Evolutionary conservation across 30 jellyfish, hydroid and myxozoan genomes (phyloP).

Genomic region (Turritopsis dohrnii): DNA sequence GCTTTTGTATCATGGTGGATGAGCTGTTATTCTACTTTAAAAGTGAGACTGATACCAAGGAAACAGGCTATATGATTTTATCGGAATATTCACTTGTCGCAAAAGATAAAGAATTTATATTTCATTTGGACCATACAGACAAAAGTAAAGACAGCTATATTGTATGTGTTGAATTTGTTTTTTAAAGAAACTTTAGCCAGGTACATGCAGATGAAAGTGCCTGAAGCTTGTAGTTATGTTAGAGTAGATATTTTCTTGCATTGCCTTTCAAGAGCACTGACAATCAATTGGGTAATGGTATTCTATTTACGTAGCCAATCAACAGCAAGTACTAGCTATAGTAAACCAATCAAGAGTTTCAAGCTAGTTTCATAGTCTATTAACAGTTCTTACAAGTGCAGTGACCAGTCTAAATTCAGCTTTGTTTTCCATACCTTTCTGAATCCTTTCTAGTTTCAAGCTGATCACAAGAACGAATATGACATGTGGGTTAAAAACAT

Average conservation of each 20-base stretch:
- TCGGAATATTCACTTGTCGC: slow-evolving; percentile 49
- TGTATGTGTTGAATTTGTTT: background rate
- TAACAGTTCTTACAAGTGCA: too few species aligned
- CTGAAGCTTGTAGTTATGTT: background rate
- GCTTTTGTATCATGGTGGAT: slow-evolving; percentile 68
- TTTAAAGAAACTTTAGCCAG: background rate
- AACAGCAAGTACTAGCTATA: too few species aligned
- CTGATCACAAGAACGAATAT: slow-evolving; percentile 27
- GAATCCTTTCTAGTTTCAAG: slow-evolving; percentile 36
- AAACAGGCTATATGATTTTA: slow-evolving; percentile 57
- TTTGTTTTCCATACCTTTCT: background rate
- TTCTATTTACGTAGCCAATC: too few species aligned
- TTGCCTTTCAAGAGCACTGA: too few species aligned
- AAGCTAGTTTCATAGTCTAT: too few species aligned
- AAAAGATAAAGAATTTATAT: slow-evolving; percentile 36
- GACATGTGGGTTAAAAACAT: slow-evolving; percentile 42
- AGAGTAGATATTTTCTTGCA: background rate
- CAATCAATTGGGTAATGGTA: too few species aligned
- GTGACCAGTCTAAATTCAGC: background rate
- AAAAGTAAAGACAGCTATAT: slow-evolving; percentile 50
- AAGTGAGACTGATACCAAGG: slow-evolving; percentile 53
- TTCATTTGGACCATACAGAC: slow-evolving; percentile 44
- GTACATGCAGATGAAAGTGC: too few species aligned
- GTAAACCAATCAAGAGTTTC: too few species aligned
- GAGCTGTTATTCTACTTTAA: slow-evolving; percentile 51